Percentiles rank a stretch among this genome's conserved stretches.
phyloP scores from a whole-genome alignment of 2,888 invertebrate genomes.

The Lochmaea crataegi region DNA sequence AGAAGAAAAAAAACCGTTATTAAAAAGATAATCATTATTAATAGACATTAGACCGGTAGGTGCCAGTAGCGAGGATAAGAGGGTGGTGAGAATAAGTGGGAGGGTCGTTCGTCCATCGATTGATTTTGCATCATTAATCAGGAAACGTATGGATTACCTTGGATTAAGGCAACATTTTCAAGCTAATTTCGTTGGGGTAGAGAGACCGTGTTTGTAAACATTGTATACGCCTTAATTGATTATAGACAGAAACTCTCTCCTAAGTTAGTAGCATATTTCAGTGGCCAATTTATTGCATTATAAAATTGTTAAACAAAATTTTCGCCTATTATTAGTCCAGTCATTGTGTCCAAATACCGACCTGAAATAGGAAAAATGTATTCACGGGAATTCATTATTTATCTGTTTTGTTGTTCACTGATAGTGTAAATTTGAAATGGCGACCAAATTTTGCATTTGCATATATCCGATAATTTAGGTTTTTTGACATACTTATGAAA shows the following conservation, averaged over 20 bases:
- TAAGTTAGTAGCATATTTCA: too few relatives aligned
- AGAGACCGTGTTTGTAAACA: conserved; percentile 5
- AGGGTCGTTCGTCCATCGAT: conserved; percentile 21
- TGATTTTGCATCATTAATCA: conserved; percentile 31
- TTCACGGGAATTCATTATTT: too few relatives aligned
- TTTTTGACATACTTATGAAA: too few relatives aligned
- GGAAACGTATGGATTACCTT: conserved; percentile 26
- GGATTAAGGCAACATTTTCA: conserved; percentile 23
- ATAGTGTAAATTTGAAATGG: too few relatives aligned
- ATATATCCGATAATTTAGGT: too few relatives aligned
- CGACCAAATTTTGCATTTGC: too few relatives aligned
- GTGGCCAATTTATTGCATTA: too few relatives aligned
- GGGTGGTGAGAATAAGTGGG: conserved; percentile 8
- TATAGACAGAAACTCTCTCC: not conserved
- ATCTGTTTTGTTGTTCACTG: too few relatives aligned
- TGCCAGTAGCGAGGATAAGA: not conserved
- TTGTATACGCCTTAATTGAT: not conserved
- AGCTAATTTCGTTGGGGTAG: conserved; percentile 2
- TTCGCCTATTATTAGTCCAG: too few relatives aligned
- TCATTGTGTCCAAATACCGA: too few relatives aligned
- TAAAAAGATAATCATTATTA: not conserved
- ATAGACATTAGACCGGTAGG: not conserved
- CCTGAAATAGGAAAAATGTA: too few relatives aligned
- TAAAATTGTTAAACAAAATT: too few relatives aligned
- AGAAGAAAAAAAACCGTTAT: not conserved